Evolutionary conservation across 2,888 invertebrate species (phyloP).

Genomic region (Agrochola lota): DNA sequence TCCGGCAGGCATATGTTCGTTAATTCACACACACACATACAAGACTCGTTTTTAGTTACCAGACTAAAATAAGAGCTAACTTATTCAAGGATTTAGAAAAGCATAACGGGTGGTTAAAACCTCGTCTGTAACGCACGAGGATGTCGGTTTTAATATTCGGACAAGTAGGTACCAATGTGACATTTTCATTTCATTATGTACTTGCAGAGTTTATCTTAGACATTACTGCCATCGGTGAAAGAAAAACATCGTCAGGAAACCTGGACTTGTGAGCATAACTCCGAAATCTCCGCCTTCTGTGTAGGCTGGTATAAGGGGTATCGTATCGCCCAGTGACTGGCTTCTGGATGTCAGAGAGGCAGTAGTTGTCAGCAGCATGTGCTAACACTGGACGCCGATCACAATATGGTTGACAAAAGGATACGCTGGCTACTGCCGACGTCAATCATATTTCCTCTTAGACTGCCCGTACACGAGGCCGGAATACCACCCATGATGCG

Average conservation of each 20-base stretch:
- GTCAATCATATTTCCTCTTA: too few species aligned
- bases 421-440: too few species aligned
- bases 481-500: too few species aligned
- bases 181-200: too few species aligned
- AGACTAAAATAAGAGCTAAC: not conserved
- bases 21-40: slow-evolving; percentile 27
- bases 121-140: not conserved
- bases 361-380: not conserved
- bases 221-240: not conserved
- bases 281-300: too few species aligned
- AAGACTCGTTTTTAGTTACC: not conserved
- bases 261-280: too few species aligned
- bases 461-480: too few species aligned
- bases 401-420: not conserved
- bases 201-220: too few species aligned
- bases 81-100: not conserved
- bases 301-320: not conserved
- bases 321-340: not conserved
- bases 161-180: not conserved
- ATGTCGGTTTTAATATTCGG: not conserved
- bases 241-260: not conserved
- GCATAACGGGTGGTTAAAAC: not conserved
- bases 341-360: not conserved
- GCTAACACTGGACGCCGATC: not conserved
- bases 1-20: slow-evolving; percentile 18